Base-by-base conservation (phyloP, 2,797 vertebrate genomes). In the Dipus sagitta region DNA sequence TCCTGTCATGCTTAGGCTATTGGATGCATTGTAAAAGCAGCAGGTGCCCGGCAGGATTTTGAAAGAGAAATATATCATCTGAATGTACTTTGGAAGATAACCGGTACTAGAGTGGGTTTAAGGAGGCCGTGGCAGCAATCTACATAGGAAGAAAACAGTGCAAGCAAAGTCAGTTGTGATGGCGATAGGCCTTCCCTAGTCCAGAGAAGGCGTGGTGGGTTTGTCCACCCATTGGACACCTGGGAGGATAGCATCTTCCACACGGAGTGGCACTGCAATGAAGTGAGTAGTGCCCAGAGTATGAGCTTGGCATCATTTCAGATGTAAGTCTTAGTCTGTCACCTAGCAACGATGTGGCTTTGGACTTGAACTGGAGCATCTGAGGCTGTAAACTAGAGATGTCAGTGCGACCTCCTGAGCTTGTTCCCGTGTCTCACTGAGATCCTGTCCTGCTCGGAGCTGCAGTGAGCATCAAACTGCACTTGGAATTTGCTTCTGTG, bases 221-320 rank as follows among this genome's bases (percentile, higher is more conserved):
- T 30, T 26, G 11, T 13, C 70, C 10, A 10, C 68, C 79, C 54
- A 13, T 20, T 74, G 1, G 54, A 13, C 17, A 34, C 79, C 32
- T 6, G 0, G 2, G 28, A 28, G 30, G 38, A 32, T 1, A 20
- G 26, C 11, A 0, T 32, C n/a, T 38, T 54, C 54, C 18, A 0
- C 67, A 47, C 0, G 9, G 1, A 6, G n/a, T 6, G 81, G 34
- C 64, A 0, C 20, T 1, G 1, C 47, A 12, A 17, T 52, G 72
- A 58, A 7, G 76, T 6, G 34, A 12, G 6, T 5, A 12, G 14
- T 28, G 21, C 14, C 28, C 2, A 21, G 30, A 77, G 54, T 47
- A 14, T 4, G 13, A 28, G 24, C 26, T 30, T 23, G 65, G 58
- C 11, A 3, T 6, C 6, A 0, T 60, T 47, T 60, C 58, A 42